Evolutionary conservation across 53 echinoderm and acorn worm species (phyloP).

Genomic region (Zoroaster sp.): DNA sequence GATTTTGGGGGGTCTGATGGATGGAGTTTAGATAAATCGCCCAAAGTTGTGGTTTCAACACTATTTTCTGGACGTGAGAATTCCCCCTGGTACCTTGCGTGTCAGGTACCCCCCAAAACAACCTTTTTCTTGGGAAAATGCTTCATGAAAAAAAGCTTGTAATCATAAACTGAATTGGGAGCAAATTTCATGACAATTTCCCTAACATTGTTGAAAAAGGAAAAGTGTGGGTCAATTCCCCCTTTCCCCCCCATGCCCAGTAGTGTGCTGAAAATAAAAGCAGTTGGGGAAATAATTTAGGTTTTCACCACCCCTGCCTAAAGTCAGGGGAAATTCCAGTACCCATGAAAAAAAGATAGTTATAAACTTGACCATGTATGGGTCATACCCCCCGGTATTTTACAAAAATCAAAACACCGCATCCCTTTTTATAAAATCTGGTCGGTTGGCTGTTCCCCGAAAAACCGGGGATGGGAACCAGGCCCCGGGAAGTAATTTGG

Average conservation of each 20-base stretch:
- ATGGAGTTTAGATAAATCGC: not conserved
- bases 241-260: conserved; percentile 65
- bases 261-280: conserved; percentile 67
- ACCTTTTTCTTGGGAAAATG: conserved; percentile 13
- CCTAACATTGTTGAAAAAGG: conserved; percentile 44
- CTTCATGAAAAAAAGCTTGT: not conserved
- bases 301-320: conserved; percentile 77
- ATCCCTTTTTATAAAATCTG: not conserved
- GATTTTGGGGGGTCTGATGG: not conserved
- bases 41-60: too few species aligned
- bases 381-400: conserved; percentile 55
- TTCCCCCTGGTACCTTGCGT: not conserved
- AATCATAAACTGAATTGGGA: not conserved
- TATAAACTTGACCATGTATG: conserved; percentile 74
- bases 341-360: conserved; percentile 54
- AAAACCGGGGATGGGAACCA: conserved; percentile 17
- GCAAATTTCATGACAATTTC: conserved; percentile 16
- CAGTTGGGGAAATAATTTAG: conserved; percentile 62
- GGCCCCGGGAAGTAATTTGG: not conserved
- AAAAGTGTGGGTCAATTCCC: conserved; percentile 40
- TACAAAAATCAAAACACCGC: conserved; percentile 67
- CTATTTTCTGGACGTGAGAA: not conserved
- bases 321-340: conserved; percentile 50
- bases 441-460: conserved; percentile 29
- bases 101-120: conserved; percentile 21